Conservation (phyloP, 1,140 invertebrate species). For the Trichonephila clavata region DNA sequence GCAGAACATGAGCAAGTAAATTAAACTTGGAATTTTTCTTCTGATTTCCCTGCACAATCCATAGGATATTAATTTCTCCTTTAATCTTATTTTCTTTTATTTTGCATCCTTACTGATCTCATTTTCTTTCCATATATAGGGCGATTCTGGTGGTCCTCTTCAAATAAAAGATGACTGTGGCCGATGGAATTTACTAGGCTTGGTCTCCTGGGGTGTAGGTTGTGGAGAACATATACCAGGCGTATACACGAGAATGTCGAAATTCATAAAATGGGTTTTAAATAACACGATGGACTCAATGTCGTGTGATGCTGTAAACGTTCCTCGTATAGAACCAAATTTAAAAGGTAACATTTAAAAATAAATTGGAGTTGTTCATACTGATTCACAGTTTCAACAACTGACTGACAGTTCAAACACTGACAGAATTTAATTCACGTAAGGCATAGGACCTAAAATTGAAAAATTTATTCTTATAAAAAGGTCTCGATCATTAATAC, state of each 20-base stretch:
- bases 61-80: too few relatives aligned
- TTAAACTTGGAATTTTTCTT: too few relatives aligned
- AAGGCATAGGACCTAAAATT: too few relatives aligned
- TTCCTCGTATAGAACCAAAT: neutral
- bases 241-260: conserved; percentile 51
- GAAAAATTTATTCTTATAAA: too few relatives aligned
- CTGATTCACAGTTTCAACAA: too few relatives aligned
- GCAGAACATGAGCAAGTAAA: too few relatives aligned
- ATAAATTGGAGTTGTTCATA: too few relatives aligned
- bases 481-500: too few relatives aligned
- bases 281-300: conserved; percentile 10
- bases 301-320: neutral
- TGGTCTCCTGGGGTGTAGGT: conserved; percentile 91
- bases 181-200: conserved; percentile 90
- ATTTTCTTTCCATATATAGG: conserved; percentile 82
- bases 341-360: neutral
- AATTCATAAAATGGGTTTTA: conserved; percentile 77
- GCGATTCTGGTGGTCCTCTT: conserved; percentile 91
- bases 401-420: too few relatives aligned
- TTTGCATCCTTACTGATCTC: neutral
- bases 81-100: neutral
- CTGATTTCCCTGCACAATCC: too few relatives aligned
- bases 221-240: conserved; percentile 59
- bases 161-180: conserved; percentile 88
- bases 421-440: too few relatives aligned